Percentiles rank a stretch among this genome's conserved stretches.
Conservation (phyloP, 2,113 vertebrate species). For the Tragelaphus strepsiceros region DNA sequence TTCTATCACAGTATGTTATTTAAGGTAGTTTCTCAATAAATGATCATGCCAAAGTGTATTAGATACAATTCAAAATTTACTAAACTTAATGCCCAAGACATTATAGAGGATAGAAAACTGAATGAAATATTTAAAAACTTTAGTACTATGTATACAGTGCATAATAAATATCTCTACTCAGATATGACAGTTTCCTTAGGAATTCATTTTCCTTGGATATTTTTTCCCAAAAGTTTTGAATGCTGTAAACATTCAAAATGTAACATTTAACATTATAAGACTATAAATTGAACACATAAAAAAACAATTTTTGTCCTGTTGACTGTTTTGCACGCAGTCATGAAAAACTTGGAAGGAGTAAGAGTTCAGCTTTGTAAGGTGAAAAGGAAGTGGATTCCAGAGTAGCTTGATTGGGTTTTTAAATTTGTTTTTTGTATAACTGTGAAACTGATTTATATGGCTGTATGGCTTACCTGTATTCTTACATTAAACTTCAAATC, state of each 20-base stretch:
- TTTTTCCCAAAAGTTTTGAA: neutral
- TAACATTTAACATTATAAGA: neutral
- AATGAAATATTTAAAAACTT: neutral
- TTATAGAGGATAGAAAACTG: neutral
- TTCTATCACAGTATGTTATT: neutral
- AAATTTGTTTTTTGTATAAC: neutral
- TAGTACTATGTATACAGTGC: neutral
- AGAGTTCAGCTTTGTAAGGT: neutral
- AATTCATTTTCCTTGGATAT: neutral
- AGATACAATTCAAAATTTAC: neutral
- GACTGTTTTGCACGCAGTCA: neutral
- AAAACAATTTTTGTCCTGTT: neutral
- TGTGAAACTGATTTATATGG: neutral
- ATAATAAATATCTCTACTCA: neutral
- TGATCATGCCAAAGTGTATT: neutral
- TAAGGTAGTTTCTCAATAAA: neutral
- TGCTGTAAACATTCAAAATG: too few species aligned
- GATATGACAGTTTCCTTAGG: neutral
- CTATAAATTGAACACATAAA: neutral
- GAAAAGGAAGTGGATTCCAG: neutral
- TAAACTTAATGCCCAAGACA: neutral
- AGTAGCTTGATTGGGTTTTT: neutral
- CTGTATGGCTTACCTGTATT: neutral
- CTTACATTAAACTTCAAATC: neutral
- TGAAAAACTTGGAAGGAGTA: neutral